These are phyloP conservation scores for Phymanthus crucifer DNA, from an alignment of 92 coral and sea anemone species.

Conservation along the genomic window DNA sequence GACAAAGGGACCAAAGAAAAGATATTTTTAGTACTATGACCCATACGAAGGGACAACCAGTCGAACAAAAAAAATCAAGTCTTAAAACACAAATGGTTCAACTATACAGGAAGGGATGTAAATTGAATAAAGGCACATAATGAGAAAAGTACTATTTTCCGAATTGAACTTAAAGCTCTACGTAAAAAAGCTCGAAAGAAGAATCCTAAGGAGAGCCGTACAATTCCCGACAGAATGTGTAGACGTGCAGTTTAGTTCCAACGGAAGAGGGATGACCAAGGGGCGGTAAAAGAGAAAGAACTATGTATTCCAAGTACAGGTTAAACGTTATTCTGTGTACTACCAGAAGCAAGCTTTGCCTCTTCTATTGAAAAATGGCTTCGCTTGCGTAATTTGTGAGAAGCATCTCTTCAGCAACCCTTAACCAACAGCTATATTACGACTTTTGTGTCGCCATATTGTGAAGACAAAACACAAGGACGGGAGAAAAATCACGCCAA, in stretches of 20 bases:
- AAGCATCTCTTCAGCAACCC: slow-evolving; percentile 41
- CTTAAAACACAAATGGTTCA: slow-evolving; percentile 21
- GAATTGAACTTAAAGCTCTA: slow-evolving; percentile 5
- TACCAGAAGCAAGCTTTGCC: slow-evolving; percentile 7
- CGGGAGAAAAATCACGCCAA: slow-evolving; percentile 15
- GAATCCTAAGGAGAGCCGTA: background rate
- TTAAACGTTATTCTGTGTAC: slow-evolving; percentile 10
- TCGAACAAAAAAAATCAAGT: slow-evolving; percentile 24
- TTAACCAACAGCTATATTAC: slow-evolving; percentile 23
- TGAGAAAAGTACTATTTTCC: background rate
- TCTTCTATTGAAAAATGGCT: slow-evolving; percentile 7
- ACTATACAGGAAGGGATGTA: slow-evolving; percentile 12
- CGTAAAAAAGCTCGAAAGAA: background rate
- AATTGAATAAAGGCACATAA: background rate
- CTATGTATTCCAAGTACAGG: slow-evolving; percentile 15
- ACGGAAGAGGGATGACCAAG: slow-evolving; percentile 38
- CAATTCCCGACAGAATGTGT: background rate
- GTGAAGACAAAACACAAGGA: slow-evolving; percentile 5
- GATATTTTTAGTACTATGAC: slow-evolving; percentile 34
- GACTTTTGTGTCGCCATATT: slow-evolving; percentile 51
- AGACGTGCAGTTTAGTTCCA: slow-evolving; percentile 11
- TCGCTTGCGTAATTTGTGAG: slow-evolving; percentile 15
- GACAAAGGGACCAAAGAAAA: background rate
- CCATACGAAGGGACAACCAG: slow-evolving; percentile 10
- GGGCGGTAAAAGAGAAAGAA: slow-evolving; percentile 29